Evolutionary conservation across 2,113 vertebrate genomes (phyloP).

Genomic region (Butastur rufipennis): DNA sequence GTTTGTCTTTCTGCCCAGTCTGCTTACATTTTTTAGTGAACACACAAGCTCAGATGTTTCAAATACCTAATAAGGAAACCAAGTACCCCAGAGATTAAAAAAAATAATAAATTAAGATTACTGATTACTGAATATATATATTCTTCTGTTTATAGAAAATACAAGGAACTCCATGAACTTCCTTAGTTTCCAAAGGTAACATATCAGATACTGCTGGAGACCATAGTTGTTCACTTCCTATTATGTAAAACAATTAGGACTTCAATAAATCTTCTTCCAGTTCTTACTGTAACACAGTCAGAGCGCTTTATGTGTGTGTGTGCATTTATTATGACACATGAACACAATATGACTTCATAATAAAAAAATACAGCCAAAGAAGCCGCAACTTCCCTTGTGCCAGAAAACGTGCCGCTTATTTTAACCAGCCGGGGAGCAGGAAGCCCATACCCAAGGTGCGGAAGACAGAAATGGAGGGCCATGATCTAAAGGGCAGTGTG

Average conservation of each 20-base stretch:
- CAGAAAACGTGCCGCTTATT: accelerated
- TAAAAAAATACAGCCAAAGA: not conserved
- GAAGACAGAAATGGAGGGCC: not conserved
- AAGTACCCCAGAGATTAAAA: not conserved
- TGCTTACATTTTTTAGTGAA: not conserved
- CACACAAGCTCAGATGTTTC: not conserved
- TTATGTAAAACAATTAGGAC: not conserved
- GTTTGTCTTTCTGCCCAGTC: not conserved
- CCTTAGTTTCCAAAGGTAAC: not conserved
- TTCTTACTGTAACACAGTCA: not conserved
- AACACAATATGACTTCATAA: not conserved
- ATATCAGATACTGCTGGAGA: not conserved
- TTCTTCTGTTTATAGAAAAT: not conserved
- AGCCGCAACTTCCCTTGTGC: not conserved
- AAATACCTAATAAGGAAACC: not conserved
- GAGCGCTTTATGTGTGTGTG: not conserved
- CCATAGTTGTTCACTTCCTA: not conserved
- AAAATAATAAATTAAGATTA: not conserved
- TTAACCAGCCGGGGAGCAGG: not conserved
- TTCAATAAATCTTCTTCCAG: not conserved
- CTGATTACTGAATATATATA: not conserved
- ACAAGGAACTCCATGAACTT: not conserved
- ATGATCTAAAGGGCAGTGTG: no score
- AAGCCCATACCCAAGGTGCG: not conserved
- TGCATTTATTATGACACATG: not conserved